Base-by-base conservation (phyloP, 1,140 invertebrate species). In the Leptinotarsa undecemlineata region DNA sequence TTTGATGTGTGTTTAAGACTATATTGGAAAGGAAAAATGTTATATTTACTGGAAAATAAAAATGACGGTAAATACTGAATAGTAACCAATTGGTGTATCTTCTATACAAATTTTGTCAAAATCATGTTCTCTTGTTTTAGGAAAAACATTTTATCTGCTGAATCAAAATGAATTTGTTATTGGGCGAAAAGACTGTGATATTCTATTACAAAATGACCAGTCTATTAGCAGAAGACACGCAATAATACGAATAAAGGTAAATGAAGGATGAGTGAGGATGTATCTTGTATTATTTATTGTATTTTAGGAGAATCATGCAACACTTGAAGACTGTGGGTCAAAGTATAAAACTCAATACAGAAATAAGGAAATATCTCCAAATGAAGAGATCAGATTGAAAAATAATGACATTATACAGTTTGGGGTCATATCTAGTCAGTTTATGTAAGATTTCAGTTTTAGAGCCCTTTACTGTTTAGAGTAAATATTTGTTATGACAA, bases 341-440 rank as follows among this genome's bases (percentile, higher is more conserved):
- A 87, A 86, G 74, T 90, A 89, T 78, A 88, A 88, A 3, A 89
- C 89, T 11, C 88, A 83, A 68, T 72, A 88, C 20, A 88, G 88
- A 75, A 73, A 83, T n/a, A 80, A 76, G n/a, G 81, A 85, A 61
- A 26, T 78, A 73, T 79, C 84, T 74, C 66, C 78, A 15, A 68
- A 72, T 47, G 60, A 48, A 15, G 79, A 81, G 67, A 77, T 82
- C 17, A 81, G 79, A 73, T 61, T 90, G 26, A 81, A 85, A 51
- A 76, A 79, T n/a, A 84, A 85, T 8, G 86, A 88, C 83, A 73
- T 83, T 17, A 80, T 90, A 19, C 86, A 86, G 64, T 89, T 90
- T 82, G 89, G 89, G 0, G 87, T 85, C 68, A 81, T 88, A 23
- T 78, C 84, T 20, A 88, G 86, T 81, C 74, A 71, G 67, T 81